These are phyloP conservation scores for Thunnus maccoyii DNA, from an alignment of 2,113 vertebrate genomes.

Conservation along the genomic window DNA sequence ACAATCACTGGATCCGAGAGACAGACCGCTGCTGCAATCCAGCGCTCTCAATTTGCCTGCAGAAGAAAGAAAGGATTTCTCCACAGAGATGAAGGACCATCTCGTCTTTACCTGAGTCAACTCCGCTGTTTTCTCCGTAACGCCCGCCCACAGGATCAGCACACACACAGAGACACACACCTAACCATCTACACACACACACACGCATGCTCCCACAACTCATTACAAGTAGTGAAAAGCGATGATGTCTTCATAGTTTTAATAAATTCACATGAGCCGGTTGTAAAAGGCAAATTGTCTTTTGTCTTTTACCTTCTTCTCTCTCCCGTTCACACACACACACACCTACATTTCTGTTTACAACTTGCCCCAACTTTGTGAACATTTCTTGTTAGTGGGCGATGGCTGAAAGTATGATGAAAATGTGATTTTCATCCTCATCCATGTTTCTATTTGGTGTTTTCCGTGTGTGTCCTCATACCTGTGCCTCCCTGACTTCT, in stretches of 20 bases:
- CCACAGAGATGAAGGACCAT: too few relatives aligned
- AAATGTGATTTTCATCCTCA: conserved; percentile 5
- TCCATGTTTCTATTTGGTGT: not conserved
- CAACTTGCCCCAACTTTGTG: not conserved
- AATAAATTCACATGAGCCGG: not conserved
- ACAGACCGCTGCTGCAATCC: too few relatives aligned
- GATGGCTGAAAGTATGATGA: not conserved
- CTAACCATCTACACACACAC: too few relatives aligned
- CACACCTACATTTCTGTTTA: not conserved
- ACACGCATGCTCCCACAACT: too few relatives aligned
- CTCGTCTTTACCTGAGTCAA: too few relatives aligned
- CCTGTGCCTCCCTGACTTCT: not conserved
- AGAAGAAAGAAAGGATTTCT: too few relatives aligned
- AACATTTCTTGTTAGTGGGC: not conserved
- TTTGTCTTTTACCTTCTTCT: not conserved
- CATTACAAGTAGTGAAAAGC: not conserved
- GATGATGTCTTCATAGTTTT: not conserved
- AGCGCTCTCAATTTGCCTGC: too few relatives aligned
- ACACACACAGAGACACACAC: too few relatives aligned
- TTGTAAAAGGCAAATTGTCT: too few relatives aligned
- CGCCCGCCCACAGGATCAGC: too few relatives aligned
- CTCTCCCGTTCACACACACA: not conserved
- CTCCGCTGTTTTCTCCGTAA: too few relatives aligned
- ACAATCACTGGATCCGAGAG: too few relatives aligned
- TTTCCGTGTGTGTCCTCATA: not conserved